Evolutionary conservation across 2,797 vertebrate species (phyloP).

Genomic region (Morelia viridis): DNA sequence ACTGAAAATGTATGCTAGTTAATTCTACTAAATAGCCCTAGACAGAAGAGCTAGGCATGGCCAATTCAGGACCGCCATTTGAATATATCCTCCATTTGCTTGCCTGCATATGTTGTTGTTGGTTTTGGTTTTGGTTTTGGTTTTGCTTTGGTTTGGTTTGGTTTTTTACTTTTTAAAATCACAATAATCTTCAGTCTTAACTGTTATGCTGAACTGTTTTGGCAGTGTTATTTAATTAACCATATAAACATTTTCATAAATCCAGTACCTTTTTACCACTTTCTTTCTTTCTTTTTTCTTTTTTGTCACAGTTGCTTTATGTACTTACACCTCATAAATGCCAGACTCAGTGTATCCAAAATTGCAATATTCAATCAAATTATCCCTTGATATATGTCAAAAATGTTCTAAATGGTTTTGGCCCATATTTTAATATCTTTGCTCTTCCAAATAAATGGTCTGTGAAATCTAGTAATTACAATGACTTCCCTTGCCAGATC

Average conservation of each 20-base stretch:
- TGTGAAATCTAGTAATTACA: conserved; percentile 67
- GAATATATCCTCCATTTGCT: not conserved
- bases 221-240: conserved; percentile 41
- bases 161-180: not conserved
- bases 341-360: conserved; percentile 50
- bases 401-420: conserved; percentile 56
- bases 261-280: conserved; percentile 28
- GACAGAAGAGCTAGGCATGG: not conserved
- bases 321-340: conserved; percentile 59
- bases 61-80: not conserved
- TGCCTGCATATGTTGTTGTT: not conserved
- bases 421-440: conserved; percentile 68
- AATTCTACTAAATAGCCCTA: not conserved
- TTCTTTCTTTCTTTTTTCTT: conserved; percentile 10
- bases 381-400: conserved; percentile 51
- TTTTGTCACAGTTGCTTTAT: conserved; percentile 42
- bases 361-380: conserved; percentile 61
- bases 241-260: conserved; percentile 44
- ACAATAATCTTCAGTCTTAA: conserved; percentile 11
- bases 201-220: conserved; percentile 19
- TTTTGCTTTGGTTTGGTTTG: not conserved
- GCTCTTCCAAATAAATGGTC: conserved; percentile 69
- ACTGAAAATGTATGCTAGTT: not conserved
- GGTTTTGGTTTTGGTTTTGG: not conserved
- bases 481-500: conserved; percentile 62